Conservation (phyloP, 2,113 vertebrate genomes). For the Boleophthalmus pectinirostris region DNA sequence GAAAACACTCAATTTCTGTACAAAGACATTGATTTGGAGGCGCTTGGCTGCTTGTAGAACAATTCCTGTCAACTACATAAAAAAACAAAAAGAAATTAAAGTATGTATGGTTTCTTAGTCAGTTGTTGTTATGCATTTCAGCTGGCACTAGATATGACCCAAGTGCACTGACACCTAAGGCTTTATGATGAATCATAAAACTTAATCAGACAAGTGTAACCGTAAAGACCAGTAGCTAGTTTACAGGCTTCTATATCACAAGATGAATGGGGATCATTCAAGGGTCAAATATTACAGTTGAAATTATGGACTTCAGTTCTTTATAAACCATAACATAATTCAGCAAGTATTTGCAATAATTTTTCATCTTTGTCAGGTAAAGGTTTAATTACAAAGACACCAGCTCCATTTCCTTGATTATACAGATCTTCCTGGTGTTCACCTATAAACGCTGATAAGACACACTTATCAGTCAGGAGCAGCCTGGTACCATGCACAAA, state of each 20-base stretch:
- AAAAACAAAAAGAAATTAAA: constrained; percentile 4
- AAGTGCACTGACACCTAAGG: neutral
- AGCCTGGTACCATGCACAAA: neutral
- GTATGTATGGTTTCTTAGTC: neutral
- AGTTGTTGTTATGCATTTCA: neutral
- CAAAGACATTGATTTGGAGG: constrained; percentile 86
- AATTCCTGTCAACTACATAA: constrained; percentile 87
- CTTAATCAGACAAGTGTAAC: neutral
- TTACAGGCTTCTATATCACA: neutral
- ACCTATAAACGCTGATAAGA: constrained; percentile 2
- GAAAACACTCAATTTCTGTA: constrained; percentile 81
- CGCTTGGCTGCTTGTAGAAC: constrained; percentile 86
- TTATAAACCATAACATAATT: neutral
- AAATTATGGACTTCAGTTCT: neutral
- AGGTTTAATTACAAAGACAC: neutral
- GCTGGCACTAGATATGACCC: neutral
- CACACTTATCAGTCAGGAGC: neutral
- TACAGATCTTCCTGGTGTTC: neutral
- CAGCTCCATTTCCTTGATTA: neutral
- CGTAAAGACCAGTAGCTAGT: neutral
- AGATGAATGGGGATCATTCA: neutral
- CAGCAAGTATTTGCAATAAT: neutral
- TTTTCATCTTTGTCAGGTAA: neutral
- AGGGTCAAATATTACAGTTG: neutral
- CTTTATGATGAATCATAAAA: neutral